phyloP scores from a whole-genome alignment of 1,140 invertebrate species.

The Drosophila setifemur region DNA sequence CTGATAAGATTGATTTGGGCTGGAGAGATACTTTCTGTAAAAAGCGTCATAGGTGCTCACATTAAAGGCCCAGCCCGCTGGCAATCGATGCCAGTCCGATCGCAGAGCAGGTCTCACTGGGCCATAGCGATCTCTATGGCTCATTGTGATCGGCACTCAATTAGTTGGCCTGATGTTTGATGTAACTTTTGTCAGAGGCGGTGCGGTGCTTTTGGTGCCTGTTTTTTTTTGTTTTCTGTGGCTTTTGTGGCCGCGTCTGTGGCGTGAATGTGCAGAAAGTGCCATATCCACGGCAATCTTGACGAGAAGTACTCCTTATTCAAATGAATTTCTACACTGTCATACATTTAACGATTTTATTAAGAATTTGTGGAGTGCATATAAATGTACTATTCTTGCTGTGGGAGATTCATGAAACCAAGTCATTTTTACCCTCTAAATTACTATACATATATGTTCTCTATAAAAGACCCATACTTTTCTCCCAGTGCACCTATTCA shows the following conservation, averaged over 20 bases:
- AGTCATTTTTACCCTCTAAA: no score
- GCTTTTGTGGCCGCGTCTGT: slow-evolving; percentile 60
- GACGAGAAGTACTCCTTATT: slow-evolving; percentile 38
- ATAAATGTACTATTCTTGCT: background rate
- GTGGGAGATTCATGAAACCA: no score
- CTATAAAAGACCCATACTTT: background rate
- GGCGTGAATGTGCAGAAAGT: slow-evolving; percentile 76
- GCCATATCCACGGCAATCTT: slow-evolving; percentile 14
- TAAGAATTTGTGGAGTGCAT: background rate
- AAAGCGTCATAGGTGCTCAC: slow-evolving; percentile 66
- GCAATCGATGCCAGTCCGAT: slow-evolving; percentile 21
- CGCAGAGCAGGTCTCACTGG: slow-evolving; percentile 25
- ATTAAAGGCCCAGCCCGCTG: slow-evolving; percentile 53
- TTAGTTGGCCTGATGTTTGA: slow-evolving; percentile 77
- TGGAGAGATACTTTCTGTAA: slow-evolving; percentile 54
- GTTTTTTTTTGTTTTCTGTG: background rate
- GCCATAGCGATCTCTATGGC: slow-evolving; percentile 47
- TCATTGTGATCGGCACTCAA: slow-evolving; percentile 76
- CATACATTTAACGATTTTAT: background rate
- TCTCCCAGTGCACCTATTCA: slow-evolving; percentile 43
- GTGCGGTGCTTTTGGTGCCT: slow-evolving; percentile 71
- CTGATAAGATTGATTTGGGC: slow-evolving; percentile 80
- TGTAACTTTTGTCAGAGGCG: slow-evolving; percentile 72
- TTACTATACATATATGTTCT: no score
- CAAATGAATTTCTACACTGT: slow-evolving; percentile 19